phyloP scores from a whole-genome alignment of 2,888 invertebrate species.

The Luperina nickerlii region DNA sequence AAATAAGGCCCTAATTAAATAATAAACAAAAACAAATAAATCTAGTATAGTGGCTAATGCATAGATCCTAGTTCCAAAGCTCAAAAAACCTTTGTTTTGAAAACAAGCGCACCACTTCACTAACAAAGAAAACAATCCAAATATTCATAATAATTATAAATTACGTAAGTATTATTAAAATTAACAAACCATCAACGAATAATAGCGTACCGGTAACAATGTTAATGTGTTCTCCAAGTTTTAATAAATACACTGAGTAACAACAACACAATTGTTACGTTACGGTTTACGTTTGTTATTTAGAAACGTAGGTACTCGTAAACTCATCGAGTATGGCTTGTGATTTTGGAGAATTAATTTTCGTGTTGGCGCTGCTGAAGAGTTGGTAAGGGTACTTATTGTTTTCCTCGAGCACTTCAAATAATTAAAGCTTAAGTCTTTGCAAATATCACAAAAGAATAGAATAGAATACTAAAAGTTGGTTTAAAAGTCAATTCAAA shows the following conservation, averaged over 20 bases:
- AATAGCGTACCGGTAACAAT: neutral
- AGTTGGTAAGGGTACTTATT: neutral
- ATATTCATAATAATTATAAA: conserved; percentile 8
- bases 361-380: neutral
- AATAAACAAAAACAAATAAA: neutral
- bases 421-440: neutral
- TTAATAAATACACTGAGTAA: conserved; percentile 23
- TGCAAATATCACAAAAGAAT: neutral
- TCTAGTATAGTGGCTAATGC: neutral
- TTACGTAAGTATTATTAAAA: conserved; percentile 8
- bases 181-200: conserved; percentile 18
- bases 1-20: neutral
- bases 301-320: conserved; percentile 13
- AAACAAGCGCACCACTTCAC: neutral
- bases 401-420: neutral
- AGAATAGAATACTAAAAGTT: no score
- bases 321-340: neutral
- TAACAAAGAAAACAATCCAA: neutral
- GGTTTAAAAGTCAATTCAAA: neutral
- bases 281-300: conserved; percentile 12
- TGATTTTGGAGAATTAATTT: conserved; percentile 17
- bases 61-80: neutral
- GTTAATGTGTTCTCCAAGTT: conserved; percentile 19
- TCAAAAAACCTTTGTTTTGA: no score
- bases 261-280: conserved; percentile 24